Base-by-base conservation (phyloP, 1,140 invertebrate species). In the Dryas iulia region DNA sequence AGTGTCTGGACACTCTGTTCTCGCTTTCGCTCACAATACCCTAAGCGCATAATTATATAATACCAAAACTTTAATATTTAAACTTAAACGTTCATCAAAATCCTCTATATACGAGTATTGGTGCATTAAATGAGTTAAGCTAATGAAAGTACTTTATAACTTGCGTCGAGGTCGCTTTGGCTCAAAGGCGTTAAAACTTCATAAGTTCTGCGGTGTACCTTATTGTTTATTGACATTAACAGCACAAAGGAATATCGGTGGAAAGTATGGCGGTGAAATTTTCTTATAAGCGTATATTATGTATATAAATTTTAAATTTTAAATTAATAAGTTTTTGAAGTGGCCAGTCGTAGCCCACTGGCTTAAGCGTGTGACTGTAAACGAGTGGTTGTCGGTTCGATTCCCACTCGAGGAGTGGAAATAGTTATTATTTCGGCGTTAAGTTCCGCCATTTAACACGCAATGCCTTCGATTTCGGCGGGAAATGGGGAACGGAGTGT, bases 81-180 rank as follows among this genome's bases (percentile, higher is more conserved):
- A 12, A 10, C 21, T 18, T 52, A 14, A 21, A 81, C 66, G 72
- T 78, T 73, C 68, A 78, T 81, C 72, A 76, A 74, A 63, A 65
- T 59, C 68, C 56, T 69, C 47, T 39, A 35, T 58, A 52, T 73
- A 68, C 64, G 14, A 18, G 39, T 47, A 74, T 73, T 47, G 67
- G 57, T 66, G 65, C 59, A 71, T 74, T 73, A 73, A 72, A 72
- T 63, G 66, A 73, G 61, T 73, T 73, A 67, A 74, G 72, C 60
- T 71, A 71, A 72, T 78, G 72, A 72, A 69, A 66, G 71, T 47
- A 71, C 61, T 74, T 76, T 71, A 74, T 69, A 47, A 74, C 65
- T 77, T 66, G 33, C 58, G 35, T 35, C 61, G 58, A 71, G 59
- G 64, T 66, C 58, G 58, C 57, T 57, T 64, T n/a, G 47, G 58